Base-by-base conservation (phyloP, 2,113 vertebrate genomes). In the Campylomormyrus tamandua region DNA sequence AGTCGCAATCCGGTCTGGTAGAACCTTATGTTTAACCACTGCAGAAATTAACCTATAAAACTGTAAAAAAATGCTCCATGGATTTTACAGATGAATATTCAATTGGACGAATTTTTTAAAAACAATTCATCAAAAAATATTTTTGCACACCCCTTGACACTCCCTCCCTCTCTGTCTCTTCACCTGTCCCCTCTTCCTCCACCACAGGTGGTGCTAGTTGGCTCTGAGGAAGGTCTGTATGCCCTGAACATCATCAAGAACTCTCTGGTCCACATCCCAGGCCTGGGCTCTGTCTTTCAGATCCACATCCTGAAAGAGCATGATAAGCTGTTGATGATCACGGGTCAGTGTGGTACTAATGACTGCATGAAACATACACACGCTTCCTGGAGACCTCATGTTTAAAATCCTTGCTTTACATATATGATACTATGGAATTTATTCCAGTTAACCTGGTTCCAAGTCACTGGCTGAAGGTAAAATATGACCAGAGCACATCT, bases 191-290 rank as follows among this genome's bases (percentile, higher is more conserved):
- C 66, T 87, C 66, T 53, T 70, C 35, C n/a, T 91, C 39, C 45
- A 87, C 85, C 56, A 91, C 93, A 99, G 98, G 97, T 99, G 10
- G 98, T 99, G 58, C 95, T 99, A 94, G 98, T 99, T 93, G 98
- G 98, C 89, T 98, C 98, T 6, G 98, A 99, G 94, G 98, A 99
- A 95, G 98, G 98, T 89, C 97, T 99, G 7, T 99, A 99, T 58
- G 98, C 98, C 7, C 95, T 99, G 93, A 99, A 99, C 31, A 98
- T 99, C 46, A 96, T 99, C 94, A 99, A 99, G 96, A 99, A 99
- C 95, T 98, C 98, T 89, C 95, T 99, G 92, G 98, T 98, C 0
- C 98, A 99, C 90, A 96, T 99, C 93, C 98, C 98, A 2, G 98
- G 98, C 46, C 95, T 99, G 87, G 98, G 98, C 80, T 97, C 98